A percentile compares a stretch with the other conserved stretches of the same genome.
These are phyloP conservation scores for Amblyjoppa proteus DNA, from an alignment of 2,888 invertebrate species.

Conservation along the genomic window DNA sequence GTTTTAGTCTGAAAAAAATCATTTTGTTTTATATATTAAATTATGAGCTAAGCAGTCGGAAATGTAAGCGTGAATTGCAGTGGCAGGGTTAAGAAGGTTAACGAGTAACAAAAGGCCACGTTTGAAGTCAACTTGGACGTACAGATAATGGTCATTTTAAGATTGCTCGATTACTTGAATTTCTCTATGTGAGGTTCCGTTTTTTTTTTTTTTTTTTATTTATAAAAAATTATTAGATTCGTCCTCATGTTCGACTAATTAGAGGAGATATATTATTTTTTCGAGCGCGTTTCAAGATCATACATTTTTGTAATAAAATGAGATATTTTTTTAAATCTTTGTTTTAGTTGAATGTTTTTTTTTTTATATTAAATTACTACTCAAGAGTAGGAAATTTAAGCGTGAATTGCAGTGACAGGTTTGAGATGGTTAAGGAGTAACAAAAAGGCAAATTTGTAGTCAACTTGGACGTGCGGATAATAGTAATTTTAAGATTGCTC, in stretches of 20 bases:
- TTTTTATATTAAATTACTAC: too few species aligned
- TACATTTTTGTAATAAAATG: background rate
- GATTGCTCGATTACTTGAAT: background rate
- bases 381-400: too few species aligned
- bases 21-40: too few species aligned
- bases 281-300: background rate
- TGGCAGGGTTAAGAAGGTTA: background rate
- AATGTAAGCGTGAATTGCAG: background rate
- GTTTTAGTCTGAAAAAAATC: too few species aligned
- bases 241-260: conserved; percentile 40
- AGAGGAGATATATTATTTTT: conserved; percentile 20
- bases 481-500: too few species aligned
- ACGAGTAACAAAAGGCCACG: background rate
- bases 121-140: background rate
- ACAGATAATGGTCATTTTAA: background rate
- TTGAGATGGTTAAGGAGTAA: too few species aligned
- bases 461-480: too few species aligned
- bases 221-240: conserved; percentile 1
- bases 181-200: background rate
- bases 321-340: too few species aligned
- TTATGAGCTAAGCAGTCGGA: background rate
- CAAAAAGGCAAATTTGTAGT: too few species aligned
- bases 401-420: too few species aligned
- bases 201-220: conserved; percentile 2
- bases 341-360: too few species aligned